phyloP scores from a whole-genome alignment of 2,888 invertebrate genomes.

The Callinectes sapidus region DNA sequence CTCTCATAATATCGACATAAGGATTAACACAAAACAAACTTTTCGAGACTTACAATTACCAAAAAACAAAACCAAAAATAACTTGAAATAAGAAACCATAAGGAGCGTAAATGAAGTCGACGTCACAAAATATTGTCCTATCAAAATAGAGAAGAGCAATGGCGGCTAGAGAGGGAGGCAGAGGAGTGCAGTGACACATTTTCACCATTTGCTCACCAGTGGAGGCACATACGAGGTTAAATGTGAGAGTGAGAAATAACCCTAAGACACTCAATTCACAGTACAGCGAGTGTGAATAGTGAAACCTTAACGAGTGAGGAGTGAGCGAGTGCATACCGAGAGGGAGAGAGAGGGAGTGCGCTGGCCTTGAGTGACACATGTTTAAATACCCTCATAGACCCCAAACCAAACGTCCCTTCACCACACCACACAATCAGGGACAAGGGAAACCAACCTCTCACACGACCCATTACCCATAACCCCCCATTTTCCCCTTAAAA shows the following conservation, averaged over 20 bases:
- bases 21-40: not conserved
- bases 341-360: constrained; percentile 34
- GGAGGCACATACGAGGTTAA: not conserved
- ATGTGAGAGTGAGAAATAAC: constrained; percentile 46
- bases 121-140: not conserved
- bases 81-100: not conserved
- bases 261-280: not conserved
- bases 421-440: too few species aligned
- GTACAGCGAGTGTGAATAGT: not conserved
- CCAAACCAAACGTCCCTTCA: too few species aligned
- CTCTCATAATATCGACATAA: not conserved
- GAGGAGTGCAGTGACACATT: not conserved
- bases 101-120: not conserved
- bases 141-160: constrained; percentile 44
- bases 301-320: not conserved
- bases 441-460: not conserved
- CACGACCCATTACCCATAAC: not conserved
- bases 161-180: constrained; percentile 42
- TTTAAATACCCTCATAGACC: constrained; percentile 42
- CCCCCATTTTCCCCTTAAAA: too few species aligned
- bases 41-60: not conserved
- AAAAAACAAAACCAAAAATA: not conserved
- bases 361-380: constrained; percentile 26
- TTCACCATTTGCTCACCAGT: not conserved
- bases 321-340: not conserved